These are phyloP conservation scores for Oncorhynchus kisutch DNA, from an alignment of 2,113 vertebrate species.

Conservation along the genomic window DNA sequence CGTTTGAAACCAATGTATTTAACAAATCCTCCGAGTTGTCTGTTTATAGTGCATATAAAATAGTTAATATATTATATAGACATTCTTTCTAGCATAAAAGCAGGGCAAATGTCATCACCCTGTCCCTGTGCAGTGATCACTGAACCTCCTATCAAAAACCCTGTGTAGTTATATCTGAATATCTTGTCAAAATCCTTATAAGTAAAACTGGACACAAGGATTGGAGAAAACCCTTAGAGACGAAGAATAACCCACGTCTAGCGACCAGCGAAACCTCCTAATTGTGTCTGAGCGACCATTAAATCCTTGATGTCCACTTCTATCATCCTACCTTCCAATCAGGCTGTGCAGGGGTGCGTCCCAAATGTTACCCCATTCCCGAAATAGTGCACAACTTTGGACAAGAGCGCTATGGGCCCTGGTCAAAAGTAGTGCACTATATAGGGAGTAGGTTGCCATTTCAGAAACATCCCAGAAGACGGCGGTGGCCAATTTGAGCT, in stretches of 20 bases:
- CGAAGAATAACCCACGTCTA: constrained; percentile 30
- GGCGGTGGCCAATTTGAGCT: constrained; percentile 40
- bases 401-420: no score
- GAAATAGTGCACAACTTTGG: no score
- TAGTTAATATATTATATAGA: neutral
- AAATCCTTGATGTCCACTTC: constrained; percentile 60
- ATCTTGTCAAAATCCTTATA: constrained; percentile 8
- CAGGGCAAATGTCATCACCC: no score
- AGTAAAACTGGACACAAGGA: constrained; percentile 30
- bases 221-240: constrained; percentile 29
- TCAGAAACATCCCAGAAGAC: neutral
- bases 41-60: no score
- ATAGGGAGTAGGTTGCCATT: no score
- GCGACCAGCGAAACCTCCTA: constrained; percentile 28
- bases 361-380: no score
- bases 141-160: neutral
- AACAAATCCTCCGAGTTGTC: no score
- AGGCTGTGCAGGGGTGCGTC: constrained; percentile 24
- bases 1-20: no score
- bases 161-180: neutral
- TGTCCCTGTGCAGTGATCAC: neutral
- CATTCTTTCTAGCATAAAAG: neutral
- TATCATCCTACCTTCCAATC: constrained; percentile 41
- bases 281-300: constrained; percentile 46
- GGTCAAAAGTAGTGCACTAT: no score